phyloP scores from a whole-genome alignment of 30 jellyfish, hydroid and myxozoan species.

The Phacellophora camtschatica region DNA sequence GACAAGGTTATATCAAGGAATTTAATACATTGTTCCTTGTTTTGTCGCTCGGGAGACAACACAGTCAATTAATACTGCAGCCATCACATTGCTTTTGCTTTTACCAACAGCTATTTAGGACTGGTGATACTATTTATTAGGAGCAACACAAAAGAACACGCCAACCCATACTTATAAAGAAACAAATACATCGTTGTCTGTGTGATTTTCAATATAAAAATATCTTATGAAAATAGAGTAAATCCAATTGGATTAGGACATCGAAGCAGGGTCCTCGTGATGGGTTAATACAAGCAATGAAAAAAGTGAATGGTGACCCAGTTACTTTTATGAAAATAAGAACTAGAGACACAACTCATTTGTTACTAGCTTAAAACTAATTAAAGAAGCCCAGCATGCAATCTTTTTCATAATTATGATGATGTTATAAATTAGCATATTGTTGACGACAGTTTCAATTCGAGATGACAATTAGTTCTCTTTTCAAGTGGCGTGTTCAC shows the following conservation, averaged over 20 bases:
- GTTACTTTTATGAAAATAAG: not conserved
- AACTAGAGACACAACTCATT: not conserved
- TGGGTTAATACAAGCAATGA: slow-evolving; percentile 23
- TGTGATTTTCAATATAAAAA: slow-evolving; percentile 17
- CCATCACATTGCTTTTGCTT: no score
- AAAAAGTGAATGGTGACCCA: slow-evolving; percentile 66
- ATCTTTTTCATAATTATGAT: not conserved
- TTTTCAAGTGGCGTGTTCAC: not conserved
- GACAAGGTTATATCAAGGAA: not conserved
- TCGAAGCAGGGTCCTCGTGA: slow-evolving; percentile 39
- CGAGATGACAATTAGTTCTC: not conserved
- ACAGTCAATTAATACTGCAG: no score
- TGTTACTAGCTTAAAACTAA: slow-evolving; percentile 12
- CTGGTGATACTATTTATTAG: no score
- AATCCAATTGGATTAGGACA: slow-evolving; percentile 55
- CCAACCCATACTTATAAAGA: slow-evolving; percentile 12
- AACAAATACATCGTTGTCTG: slow-evolving; percentile 38
- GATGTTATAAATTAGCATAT: not conserved
- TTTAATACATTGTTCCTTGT: not conserved
- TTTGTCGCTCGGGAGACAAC: not conserved
- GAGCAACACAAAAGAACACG: not conserved
- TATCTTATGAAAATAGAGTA: slow-evolving; percentile 41
- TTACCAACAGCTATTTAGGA: no score
- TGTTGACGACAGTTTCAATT: not conserved
- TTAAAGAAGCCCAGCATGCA: slow-evolving; percentile 41